Conservation (phyloP, 2,888 invertebrate genomes). For the Cacoxenus indagator region DNA sequence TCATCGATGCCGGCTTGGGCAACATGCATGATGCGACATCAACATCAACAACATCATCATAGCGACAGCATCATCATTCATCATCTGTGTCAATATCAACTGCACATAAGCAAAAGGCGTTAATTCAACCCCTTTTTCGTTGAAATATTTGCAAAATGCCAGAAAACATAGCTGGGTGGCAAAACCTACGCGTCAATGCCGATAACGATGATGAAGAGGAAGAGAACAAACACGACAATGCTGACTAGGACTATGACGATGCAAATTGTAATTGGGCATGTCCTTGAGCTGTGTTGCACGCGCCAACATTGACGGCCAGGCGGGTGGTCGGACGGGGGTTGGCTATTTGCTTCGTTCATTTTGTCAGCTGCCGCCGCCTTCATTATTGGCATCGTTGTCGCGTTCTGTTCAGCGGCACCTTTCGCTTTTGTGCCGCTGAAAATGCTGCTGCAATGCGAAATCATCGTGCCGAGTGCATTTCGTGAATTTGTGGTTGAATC, state of each 20-base stretch:
- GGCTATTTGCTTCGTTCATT: not conserved
- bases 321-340: not conserved
- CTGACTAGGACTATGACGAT: conserved; percentile 8
- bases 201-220: not conserved
- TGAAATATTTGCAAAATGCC: conserved; percentile 12
- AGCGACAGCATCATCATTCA: not conserved
- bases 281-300: not conserved
- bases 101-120: not conserved
- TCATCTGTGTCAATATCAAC: not conserved
- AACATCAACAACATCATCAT: conserved; percentile 1
- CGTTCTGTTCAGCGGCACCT: not conserved
- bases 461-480: not conserved
- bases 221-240: no score
- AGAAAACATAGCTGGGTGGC: conserved; percentile 13
- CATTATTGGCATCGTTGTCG: not conserved
- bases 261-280: conserved; percentile 21
- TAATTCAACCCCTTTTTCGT: not conserved
- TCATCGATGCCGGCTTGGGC: conserved; percentile 2
- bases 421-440: not conserved
- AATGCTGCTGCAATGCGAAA: no score
- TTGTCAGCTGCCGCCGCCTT: conserved; percentile 1
- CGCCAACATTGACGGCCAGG: not conserved
- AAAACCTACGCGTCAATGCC: conserved; percentile 7
- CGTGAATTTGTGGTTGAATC: not conserved
- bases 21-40: conserved; percentile 16